Conservation (phyloP, 92 coral and sea anemone species). For the Phenganax subtilis region DNA sequence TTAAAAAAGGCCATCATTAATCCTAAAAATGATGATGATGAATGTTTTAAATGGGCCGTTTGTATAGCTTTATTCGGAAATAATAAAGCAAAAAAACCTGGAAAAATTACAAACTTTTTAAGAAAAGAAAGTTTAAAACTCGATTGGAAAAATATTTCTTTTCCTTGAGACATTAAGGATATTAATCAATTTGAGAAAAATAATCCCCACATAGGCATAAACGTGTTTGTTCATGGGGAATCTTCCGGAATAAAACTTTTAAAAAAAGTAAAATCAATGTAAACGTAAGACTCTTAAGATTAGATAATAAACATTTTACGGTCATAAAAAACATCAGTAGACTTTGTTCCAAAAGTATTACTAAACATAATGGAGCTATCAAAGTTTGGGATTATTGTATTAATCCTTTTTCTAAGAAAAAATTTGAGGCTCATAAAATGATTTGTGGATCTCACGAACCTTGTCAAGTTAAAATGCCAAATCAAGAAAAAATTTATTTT, state of each 20-base stretch:
- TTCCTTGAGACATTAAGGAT: too few species aligned
- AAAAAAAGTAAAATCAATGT: too few species aligned
- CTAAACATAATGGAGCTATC: background rate
- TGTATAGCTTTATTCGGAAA: too few species aligned
- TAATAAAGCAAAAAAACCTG: background rate
- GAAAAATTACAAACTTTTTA: background rate
- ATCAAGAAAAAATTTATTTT: background rate
- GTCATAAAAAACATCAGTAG: background rate
- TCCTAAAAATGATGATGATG: too few species aligned
- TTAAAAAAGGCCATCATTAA: too few species aligned
- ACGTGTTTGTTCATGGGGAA: slow-evolving; percentile 28
- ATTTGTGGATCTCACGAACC: background rate
- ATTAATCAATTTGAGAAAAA: slow-evolving; percentile 26
- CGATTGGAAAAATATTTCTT: too few species aligned
- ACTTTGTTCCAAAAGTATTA: background rate
- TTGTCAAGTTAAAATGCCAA: background rate
- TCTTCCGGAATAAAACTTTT: too few species aligned
- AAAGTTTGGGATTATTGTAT: background rate
- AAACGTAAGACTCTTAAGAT: too few species aligned
- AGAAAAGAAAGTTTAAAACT: too few species aligned
- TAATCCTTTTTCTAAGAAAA: background rate
- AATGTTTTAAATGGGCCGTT: too few species aligned
- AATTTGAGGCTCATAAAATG: background rate
- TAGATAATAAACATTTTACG: too few species aligned
- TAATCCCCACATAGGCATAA: slow-evolving; percentile 31